phyloP scores from a whole-genome alignment of 2,113 vertebrate genomes.

The Brachypteracias leptosomus region DNA sequence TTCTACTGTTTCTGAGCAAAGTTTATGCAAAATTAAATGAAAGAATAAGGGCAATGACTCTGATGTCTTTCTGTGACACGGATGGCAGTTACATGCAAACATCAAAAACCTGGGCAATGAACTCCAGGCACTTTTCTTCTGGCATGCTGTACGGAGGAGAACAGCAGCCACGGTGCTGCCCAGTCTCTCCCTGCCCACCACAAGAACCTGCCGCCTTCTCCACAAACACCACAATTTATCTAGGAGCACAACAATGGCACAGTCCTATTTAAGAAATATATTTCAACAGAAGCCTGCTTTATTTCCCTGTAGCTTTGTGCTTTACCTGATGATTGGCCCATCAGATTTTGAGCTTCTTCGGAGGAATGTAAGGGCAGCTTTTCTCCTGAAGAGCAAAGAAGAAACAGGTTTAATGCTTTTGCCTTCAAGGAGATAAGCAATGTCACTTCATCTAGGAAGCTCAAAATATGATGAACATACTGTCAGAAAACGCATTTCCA shows the following conservation, averaged over 20 bases:
- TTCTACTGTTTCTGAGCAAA: neutral
- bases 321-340: conserved; percentile 86
- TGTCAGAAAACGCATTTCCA: conserved; percentile 48
- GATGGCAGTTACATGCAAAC: neutral
- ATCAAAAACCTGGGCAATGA: neutral
- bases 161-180: neutral
- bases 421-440: conserved; percentile 84
- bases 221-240: neutral
- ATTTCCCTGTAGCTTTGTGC: conserved; percentile 48
- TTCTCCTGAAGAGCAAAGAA: conserved; percentile 88
- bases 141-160: neutral
- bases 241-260: neutral
- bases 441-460: conserved; percentile 82
- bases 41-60: neutral
- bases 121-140: neutral
- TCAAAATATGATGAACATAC: conserved; percentile 80
- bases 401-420: conserved; percentile 82
- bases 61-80: neutral
- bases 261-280: neutral
- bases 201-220: neutral
- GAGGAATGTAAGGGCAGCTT: conserved; percentile 88
- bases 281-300: neutral
- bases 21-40: conserved; percentile 6
- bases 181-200: neutral
- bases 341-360: conserved; percentile 89